Evolutionary conservation across 2,888 invertebrate genomes (phyloP).

Genomic region (Synergus laeviventris): DNA sequence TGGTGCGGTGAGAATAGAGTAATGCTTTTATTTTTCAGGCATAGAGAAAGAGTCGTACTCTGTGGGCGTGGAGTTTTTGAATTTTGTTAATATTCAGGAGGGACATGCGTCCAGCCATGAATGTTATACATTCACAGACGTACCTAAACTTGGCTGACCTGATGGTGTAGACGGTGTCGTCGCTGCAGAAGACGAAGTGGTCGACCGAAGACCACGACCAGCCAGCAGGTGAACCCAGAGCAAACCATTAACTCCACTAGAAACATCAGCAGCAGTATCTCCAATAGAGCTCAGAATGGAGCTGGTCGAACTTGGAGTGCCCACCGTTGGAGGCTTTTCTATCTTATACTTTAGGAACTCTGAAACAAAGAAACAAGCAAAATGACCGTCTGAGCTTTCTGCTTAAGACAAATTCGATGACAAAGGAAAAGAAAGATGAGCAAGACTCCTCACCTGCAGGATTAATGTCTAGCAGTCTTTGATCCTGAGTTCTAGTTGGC

Average conservation of each 20-base stretch:
- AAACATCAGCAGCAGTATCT: slow-evolving; percentile 71
- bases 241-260: slow-evolving; percentile 88
- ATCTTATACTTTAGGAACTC: slow-evolving; percentile 95
- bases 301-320: slow-evolving; percentile 79
- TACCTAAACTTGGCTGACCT: slow-evolving; percentile 75
- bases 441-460: slow-evolving; percentile 82
- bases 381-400: too few species aligned
- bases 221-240: slow-evolving; percentile 93
- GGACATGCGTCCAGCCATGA: slow-evolving; percentile 11
- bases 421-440: background rate
- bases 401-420: too few species aligned
- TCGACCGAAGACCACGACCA: slow-evolving; percentile 89
- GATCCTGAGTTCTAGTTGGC: slow-evolving; percentile 82
- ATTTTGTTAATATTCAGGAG: slow-evolving; percentile 27
- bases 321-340: slow-evolving; percentile 82
- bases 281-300: slow-evolving; percentile 73
- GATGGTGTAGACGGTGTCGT: slow-evolving; percentile 83
- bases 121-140: slow-evolving; percentile 42
- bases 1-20: background rate
- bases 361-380: slow-evolving; percentile 69
- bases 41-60: background rate
- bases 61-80: background rate
- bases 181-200: slow-evolving; percentile 83
- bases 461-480: slow-evolving; percentile 89
- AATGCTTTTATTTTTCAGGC: background rate